These are phyloP conservation scores for Porites evermanni DNA, from an alignment of 92 coral and sea anemone genomes.

Conservation along the genomic window DNA sequence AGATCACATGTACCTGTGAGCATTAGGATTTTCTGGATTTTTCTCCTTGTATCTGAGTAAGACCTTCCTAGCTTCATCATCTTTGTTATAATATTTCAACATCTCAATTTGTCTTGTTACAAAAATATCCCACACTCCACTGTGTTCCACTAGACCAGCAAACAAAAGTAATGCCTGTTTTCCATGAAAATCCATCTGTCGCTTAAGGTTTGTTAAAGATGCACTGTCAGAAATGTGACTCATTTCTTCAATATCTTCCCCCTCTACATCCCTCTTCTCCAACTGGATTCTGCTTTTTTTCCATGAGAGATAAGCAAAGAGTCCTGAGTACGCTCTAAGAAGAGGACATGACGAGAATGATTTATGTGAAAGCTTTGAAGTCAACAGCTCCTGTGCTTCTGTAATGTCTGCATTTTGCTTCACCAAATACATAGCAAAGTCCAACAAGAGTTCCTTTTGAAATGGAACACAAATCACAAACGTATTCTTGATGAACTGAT, in stretches of 20 bases:
- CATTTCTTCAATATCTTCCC: neutral
- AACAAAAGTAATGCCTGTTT: constrained; percentile 74
- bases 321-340: constrained; percentile 77
- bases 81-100: constrained; percentile 53
- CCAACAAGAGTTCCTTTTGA: constrained; percentile 77
- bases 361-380: constrained; percentile 58
- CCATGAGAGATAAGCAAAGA: constrained; percentile 81
- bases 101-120: constrained; percentile 74
- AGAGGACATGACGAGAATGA: constrained; percentile 60
- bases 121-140: constrained; percentile 93
- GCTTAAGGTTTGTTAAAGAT: neutral
- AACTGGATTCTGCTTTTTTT: constrained; percentile 52
- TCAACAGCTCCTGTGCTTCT: constrained; percentile 85
- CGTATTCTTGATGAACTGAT: constrained; percentile 71
- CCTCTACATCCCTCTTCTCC: constrained; percentile 20
- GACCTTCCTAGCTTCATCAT: constrained; percentile 58
- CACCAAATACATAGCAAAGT: constrained; percentile 81
- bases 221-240: neutral
- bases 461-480: constrained; percentile 73
- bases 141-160: constrained; percentile 57
- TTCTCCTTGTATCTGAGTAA: constrained; percentile 76
- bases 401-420: constrained; percentile 67
- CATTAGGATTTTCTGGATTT: constrained; percentile 89
- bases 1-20: constrained; percentile 76
- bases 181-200: constrained; percentile 72